Evolutionary conservation across 1,140 invertebrate genomes (phyloP), one percentile per base, ranked within the genome.

Genomic region (Drosophila tropicalis): DNA sequence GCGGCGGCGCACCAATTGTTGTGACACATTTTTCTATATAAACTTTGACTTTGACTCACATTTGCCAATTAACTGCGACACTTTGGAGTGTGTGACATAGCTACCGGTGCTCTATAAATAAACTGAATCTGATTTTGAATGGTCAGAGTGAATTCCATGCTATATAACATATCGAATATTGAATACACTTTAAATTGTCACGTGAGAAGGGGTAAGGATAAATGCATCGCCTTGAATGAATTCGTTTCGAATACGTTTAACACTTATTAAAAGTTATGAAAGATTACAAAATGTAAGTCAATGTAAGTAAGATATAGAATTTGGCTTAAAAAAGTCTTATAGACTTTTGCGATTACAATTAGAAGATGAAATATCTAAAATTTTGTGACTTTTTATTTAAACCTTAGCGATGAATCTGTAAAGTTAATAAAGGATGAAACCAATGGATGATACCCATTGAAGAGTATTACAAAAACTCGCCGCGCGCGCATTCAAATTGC

Each of bases 1-100:
- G 84, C 74, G 80, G 84, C 80, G 78, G 79, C 76, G 86, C 84
- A 76, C 85, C 84, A 89, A 89, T 89, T 87, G 84, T 89, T 89
- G 67, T 83, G 83, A 76, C 80, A 83, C 63, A 71, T 86, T 86
- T 86, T 84, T 87, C 80, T 81, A 89, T 51, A 51, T 51, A 51
- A 22, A 51, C 44, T 51, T 51, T 51, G 89, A 81, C 84, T 84
- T 89, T 84, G 84, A 89, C 84, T 89, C 84, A 89, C 85, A 89
- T 89, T 89, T 89, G 84, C 84, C 84, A 89, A 89, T 89, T 89
- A 89, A 89, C 84, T 89, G 84, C 84, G 80, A 89, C 84, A 89
- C 84, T 87, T 89, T 83, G 84, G 44, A 89, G 80, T 89, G 80
- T 84, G 69, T 79, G 76, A 67, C 71, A 72, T 55, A 72, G 83